phyloP scores from a whole-genome alignment of 35 echinoderm and acorn worm genomes.

The Apostichopus californicus region DNA sequence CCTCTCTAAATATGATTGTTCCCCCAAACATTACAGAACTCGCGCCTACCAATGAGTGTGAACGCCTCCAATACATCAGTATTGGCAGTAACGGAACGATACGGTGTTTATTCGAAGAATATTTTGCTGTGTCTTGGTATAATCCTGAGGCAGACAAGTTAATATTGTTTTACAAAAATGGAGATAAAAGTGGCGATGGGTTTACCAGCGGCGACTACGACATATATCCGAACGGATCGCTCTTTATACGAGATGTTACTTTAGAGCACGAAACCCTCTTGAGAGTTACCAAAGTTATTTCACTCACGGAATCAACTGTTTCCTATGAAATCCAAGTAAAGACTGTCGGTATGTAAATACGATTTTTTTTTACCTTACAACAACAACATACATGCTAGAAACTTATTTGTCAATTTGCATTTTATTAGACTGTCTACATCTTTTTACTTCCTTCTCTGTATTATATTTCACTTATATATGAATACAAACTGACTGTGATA shows the following conservation, averaged over 20 bases:
- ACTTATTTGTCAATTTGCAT: no score
- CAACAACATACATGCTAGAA: no score
- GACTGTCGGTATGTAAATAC: conserved; percentile 5
- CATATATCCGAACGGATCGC: background rate
- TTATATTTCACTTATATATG: no score
- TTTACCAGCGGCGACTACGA: background rate
- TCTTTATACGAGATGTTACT: background rate
- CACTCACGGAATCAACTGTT: background rate
- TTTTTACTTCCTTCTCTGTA: no score
- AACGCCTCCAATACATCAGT: no score
- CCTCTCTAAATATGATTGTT: no score
- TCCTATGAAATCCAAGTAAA: background rate
- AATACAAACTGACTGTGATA: no score
- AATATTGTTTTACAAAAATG: background rate
- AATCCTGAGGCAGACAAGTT: background rate
- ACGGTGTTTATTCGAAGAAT: background rate
- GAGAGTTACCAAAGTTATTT: background rate
- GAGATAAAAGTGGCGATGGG: background rate
- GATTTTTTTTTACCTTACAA: no score
- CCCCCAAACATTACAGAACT: no score
- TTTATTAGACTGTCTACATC: no score
- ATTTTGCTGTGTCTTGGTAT: background rate
- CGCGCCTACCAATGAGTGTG: background rate
- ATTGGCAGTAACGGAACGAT: background rate
- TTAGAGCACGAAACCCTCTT: background rate